Evolutionary conservation across 2,888 invertebrate species (phyloP).

Genomic region (Oscheius sp.): DNA sequence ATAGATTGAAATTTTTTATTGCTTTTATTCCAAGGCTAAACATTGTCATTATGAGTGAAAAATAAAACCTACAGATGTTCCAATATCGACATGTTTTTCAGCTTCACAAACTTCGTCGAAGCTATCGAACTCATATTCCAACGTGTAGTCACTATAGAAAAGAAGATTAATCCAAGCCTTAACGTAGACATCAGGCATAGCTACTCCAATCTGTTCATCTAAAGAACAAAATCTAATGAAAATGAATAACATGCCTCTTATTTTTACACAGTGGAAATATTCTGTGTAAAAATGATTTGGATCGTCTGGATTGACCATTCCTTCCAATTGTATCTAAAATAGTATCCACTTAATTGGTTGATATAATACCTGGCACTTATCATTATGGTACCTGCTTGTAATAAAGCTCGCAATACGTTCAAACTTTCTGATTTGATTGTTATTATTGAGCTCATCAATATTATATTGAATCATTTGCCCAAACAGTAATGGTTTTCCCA

Average conservation of each 20-base stretch:
- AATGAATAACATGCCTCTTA: background rate
- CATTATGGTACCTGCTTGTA: too few species aligned
- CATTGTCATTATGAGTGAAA: background rate
- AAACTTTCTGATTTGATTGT: background rate
- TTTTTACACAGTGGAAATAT: background rate
- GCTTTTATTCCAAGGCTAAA: constrained; percentile 9
- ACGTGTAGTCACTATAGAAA: background rate
- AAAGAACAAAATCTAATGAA: background rate
- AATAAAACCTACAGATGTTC: background rate
- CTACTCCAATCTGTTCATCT: background rate
- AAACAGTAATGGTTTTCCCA: background rate
- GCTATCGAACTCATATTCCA: background rate
- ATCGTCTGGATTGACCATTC: background rate
- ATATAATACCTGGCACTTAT: background rate
- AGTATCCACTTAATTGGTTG: background rate
- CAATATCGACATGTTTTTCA: background rate
- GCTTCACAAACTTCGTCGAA: background rate
- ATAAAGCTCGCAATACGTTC: background rate
- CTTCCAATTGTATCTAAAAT: background rate
- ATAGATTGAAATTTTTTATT: background rate
- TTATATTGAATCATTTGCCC: background rate
- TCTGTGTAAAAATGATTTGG: background rate
- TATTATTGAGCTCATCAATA: background rate
- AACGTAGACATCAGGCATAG: background rate
- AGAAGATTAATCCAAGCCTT: background rate